Evolutionary conservation across 37 sponge, comb jelly and placozoan genomes (phyloP).

Genomic region (Hormiphora californensis): DNA sequence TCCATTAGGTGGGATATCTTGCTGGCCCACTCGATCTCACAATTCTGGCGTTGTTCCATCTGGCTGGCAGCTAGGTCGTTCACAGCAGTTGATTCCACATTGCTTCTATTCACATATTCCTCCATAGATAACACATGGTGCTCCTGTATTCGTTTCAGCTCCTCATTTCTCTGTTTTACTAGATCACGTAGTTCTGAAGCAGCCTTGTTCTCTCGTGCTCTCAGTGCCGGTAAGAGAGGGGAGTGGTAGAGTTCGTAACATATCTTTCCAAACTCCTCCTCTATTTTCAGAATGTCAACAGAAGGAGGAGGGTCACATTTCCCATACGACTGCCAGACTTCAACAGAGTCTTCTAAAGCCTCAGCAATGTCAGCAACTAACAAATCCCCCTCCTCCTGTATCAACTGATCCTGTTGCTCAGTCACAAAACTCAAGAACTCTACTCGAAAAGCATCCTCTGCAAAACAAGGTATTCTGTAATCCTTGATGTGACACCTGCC

Average conservation of each 20-base stretch:
- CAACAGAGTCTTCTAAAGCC: background rate
- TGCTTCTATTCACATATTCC: slow-evolving; percentile 22
- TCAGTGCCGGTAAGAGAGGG: slow-evolving; percentile 25
- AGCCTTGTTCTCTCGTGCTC: slow-evolving; percentile 38
- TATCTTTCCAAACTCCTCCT: slow-evolving; percentile 52
- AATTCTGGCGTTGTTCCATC: slow-evolving; percentile 33
- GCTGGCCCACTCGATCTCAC: slow-evolving; percentile 45
- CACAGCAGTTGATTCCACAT: slow-evolving; percentile 44
- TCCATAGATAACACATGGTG: slow-evolving; percentile 44
- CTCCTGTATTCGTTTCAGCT: slow-evolving; percentile 31
- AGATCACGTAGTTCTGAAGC: background rate
- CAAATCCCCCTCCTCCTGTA: background rate
- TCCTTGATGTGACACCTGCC: slow-evolving; percentile 30
- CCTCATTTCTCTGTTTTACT: slow-evolving; percentile 23
- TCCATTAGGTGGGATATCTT: slow-evolving; percentile 36
- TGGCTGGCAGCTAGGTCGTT: slow-evolving; percentile 47
- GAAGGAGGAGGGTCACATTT: background rate
- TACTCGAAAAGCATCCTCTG: background rate
- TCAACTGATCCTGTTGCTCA: background rate
- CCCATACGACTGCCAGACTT: background rate
- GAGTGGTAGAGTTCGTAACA: slow-evolving; percentile 47
- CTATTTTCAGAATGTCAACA: background rate
- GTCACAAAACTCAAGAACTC: background rate
- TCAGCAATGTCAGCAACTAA: background rate
- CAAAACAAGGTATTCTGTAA: slow-evolving; percentile 21